A percentile compares a stretch with the other conserved stretches of the same genome.
Conservation (phyloP, 2,797 vertebrate genomes). For the Ficedula albicollis region DNA sequence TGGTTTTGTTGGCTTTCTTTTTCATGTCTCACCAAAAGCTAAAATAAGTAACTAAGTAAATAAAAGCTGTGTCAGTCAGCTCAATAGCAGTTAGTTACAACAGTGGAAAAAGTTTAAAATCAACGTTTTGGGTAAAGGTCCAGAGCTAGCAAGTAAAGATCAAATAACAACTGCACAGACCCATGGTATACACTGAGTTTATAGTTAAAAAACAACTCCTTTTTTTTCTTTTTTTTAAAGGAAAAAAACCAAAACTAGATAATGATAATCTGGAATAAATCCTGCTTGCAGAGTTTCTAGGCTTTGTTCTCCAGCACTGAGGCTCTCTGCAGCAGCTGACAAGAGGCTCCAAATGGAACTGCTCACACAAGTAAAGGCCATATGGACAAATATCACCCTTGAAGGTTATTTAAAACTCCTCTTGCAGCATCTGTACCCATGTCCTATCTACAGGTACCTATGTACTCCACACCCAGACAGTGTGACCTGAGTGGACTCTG, state of each 20-base stretch:
- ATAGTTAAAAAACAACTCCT: background rate
- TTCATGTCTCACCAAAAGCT: constrained; percentile 12
- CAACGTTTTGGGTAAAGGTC: background rate
- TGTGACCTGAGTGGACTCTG: background rate
- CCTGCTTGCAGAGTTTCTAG: background rate
- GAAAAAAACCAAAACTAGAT: background rate
- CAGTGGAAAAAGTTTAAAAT: background rate
- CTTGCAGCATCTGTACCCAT: background rate
- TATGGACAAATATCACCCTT: background rate
- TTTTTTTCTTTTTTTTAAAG: background rate
- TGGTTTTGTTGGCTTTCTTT: background rate
- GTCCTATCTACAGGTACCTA: background rate
- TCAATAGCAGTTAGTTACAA: background rate
- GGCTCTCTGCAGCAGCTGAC: background rate
- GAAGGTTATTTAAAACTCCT: background rate
- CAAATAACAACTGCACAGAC: background rate
- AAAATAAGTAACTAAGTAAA: background rate
- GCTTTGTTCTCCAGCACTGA: background rate
- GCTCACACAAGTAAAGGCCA: background rate
- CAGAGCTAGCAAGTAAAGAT: background rate
- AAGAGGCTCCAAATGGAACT: background rate
- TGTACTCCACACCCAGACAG: background rate
- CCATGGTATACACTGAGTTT: background rate
- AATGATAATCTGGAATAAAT: background rate
- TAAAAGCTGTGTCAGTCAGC: background rate